phyloP scores from a whole-genome alignment of 2,888 invertebrate species.

The Tiphia femorata region DNA sequence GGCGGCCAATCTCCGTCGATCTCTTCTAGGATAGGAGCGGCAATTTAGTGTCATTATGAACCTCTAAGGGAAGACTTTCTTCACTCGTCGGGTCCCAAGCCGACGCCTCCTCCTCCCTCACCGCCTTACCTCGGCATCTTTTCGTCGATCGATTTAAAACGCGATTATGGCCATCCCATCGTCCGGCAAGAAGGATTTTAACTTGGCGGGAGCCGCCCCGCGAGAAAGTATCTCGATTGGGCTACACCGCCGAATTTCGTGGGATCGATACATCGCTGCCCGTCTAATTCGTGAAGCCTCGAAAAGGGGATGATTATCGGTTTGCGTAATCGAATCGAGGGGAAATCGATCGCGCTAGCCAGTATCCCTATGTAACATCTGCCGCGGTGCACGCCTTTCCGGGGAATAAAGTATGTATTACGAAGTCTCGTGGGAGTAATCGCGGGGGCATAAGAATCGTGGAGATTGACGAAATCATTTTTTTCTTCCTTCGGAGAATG shows the following conservation, averaged over 20 bases:
- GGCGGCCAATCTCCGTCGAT: constrained; percentile 31
- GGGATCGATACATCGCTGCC: constrained; percentile 32
- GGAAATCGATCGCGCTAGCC: constrained; percentile 14
- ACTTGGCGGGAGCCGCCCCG: constrained; percentile 35
- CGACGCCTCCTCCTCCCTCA: too few species aligned
- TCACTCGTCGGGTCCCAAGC: constrained; percentile 28
- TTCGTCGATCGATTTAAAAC: constrained; percentile 57
- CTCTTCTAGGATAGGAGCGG: constrained; percentile 49
- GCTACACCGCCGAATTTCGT: constrained; percentile 23
- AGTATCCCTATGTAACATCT: constrained; percentile 31
- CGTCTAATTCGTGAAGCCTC: constrained; percentile 33
- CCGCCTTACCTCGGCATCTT: constrained; percentile 46
- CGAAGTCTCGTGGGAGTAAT: too few species aligned
- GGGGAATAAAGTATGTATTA: too few species aligned
- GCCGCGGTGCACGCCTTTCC: constrained; percentile 8
- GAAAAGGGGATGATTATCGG: constrained; percentile 39
- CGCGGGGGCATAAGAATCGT: too few species aligned
- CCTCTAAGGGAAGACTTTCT: constrained; percentile 43
- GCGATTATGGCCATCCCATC: constrained; percentile 41
- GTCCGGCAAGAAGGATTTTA: constrained; percentile 37
- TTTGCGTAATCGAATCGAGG: constrained; percentile 44
- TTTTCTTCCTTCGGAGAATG: too few species aligned
- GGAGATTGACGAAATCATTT: too few species aligned
- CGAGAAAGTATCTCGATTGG: constrained; percentile 29
- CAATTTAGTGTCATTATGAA: constrained; percentile 67